These are phyloP conservation scores for Cichlasoma orientale DNA, from an alignment of 2,797 vertebrate genomes.

Conservation along the genomic window DNA sequence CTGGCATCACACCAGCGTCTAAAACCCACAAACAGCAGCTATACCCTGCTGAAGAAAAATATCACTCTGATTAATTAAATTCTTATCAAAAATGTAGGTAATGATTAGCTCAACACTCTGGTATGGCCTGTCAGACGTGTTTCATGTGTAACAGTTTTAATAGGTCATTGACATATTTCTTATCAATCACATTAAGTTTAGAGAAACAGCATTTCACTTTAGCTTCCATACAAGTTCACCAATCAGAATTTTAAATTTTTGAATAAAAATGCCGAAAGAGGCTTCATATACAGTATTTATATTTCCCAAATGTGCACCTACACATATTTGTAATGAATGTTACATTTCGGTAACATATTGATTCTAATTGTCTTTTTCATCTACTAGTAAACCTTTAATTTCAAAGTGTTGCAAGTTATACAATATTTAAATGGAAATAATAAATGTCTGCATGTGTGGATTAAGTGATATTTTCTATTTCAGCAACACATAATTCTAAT, in stretches of 20 bases:
- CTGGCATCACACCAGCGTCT: constrained; percentile 37
- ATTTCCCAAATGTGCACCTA: too few relatives aligned
- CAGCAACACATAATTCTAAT: background rate
- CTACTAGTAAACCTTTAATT: too few relatives aligned
- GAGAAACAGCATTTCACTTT: too few relatives aligned
- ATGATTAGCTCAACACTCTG: background rate
- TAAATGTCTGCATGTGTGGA: background rate
- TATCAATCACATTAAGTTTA: too few relatives aligned
- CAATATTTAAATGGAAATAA: background rate
- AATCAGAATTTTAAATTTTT: too few relatives aligned
- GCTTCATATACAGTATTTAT: too few relatives aligned
- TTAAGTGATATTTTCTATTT: background rate
- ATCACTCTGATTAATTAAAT: background rate
- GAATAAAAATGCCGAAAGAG: too few relatives aligned
- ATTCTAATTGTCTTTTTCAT: too few relatives aligned
- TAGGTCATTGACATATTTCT: too few relatives aligned
- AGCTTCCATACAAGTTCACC: too few relatives aligned
- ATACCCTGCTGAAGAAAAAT: background rate
- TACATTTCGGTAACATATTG: background rate
- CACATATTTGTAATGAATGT: too few relatives aligned
- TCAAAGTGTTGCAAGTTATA: too few relatives aligned
- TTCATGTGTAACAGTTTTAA: background rate
- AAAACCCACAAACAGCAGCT: background rate
- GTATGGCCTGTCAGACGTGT: background rate
- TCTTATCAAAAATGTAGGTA: background rate